Base-by-base conservation (phyloP, 2,888 invertebrate species). In the Morpho achilles region DNA sequence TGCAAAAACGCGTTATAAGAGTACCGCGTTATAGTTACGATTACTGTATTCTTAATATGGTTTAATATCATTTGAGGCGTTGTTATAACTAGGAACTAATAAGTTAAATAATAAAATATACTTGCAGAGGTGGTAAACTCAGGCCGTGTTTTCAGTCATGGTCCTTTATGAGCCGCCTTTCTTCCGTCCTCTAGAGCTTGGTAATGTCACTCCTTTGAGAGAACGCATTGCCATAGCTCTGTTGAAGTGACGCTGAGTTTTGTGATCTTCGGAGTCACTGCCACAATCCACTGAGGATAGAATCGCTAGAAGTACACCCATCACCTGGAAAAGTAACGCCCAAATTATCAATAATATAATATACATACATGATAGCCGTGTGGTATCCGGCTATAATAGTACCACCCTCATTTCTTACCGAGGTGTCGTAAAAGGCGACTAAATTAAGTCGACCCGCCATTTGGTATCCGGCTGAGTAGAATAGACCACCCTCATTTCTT, bases 141-240 rank as follows among this genome's bases (percentile, higher is more conserved):
- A 65, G 66, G 62, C 59, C 62, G 58, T 32, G 32, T 65, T 61
- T 41, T 39, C 42, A 39, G 22, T 47, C 43, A n/a, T 42, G n/a
- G 22, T 42, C 41, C 61, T 74, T 79, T 87, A 88, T 22, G 83
- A 79, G 67, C 82, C 82, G 56, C 82, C 84, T 77, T 91, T 91
- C 73, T 88, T 91, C 22, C 89, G 79, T 1, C 84, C 80, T 44
- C 88, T 74, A 5, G 84, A 67, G 54, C 80, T 81, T 6, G 84
- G 76, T 7, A 92, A 70, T 23, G 88, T 70, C 50, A 92, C 89
- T 49, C 93, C 93, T 50, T 94, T 92, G 48, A 97, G 90, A 53
- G 96, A 95, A 9, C 96, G 92, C 96, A 97, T 96, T 10, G 97
- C 96, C 95, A 97, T 95, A 9, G 96, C 96, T 69, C 96, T 92